phyloP scores from a whole-genome alignment of 2,113 vertebrate species.

The Mandrillus leucophaeus region DNA sequence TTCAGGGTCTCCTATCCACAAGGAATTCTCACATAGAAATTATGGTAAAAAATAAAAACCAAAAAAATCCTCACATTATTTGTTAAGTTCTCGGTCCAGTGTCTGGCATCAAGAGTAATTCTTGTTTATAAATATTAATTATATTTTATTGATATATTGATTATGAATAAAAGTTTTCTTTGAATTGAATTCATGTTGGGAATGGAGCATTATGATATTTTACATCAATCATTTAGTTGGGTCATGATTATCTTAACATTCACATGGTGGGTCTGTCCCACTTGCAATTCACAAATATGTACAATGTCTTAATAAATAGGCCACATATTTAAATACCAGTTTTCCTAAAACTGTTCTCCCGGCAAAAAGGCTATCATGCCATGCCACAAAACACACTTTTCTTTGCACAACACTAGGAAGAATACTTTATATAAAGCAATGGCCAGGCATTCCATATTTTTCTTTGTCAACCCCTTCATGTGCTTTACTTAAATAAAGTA shows the following conservation, averaged over 20 bases:
- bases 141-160: neutral
- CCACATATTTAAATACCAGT: neutral
- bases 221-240: neutral
- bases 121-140: neutral
- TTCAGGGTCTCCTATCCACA: neutral
- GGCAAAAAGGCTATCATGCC: neutral
- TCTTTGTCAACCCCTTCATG: neutral
- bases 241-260: neutral
- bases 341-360: neutral
- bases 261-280: neutral
- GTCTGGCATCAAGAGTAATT: neutral
- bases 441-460: neutral
- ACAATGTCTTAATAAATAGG: neutral
- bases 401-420: neutral
- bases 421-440: neutral
- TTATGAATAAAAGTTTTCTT: neutral
- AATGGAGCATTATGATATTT: neutral
- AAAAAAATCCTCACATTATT: neutral
- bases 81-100: neutral
- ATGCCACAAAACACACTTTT: neutral
- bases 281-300: neutral
- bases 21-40: neutral
- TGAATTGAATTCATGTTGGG: neutral
- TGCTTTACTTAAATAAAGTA: constrained; percentile 15
- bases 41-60: neutral